Evolutionary conservation across 2,113 vertebrate species (phyloP).

Genomic region (Syrrhaptes paradoxus): DNA sequence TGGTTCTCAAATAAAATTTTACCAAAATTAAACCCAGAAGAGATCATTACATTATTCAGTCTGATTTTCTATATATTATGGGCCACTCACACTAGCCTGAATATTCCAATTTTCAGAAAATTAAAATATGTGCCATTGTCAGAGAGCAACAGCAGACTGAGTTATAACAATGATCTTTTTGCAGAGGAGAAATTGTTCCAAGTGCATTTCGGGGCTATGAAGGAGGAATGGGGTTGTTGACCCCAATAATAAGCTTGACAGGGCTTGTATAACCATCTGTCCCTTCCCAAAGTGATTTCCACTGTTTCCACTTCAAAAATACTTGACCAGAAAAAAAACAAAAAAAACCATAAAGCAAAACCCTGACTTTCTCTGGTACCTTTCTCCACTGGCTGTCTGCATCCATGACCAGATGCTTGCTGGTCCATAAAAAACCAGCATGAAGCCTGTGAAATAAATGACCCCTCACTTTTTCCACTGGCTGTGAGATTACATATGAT

Average conservation of each 20-base stretch:
- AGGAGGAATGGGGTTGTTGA: not conserved
- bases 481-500: not conserved
- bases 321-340: not conserved
- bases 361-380: not conserved
- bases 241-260: fast-evolving
- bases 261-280: not conserved
- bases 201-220: fast-evolving
- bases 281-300: not conserved
- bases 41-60: not conserved
- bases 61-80: not conserved
- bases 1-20: not conserved
- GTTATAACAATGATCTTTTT: not conserved
- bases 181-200: not conserved
- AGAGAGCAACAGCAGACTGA: not conserved
- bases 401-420: not conserved
- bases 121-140: not conserved
- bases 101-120: not conserved
- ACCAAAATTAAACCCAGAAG: not conserved
- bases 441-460: not conserved
- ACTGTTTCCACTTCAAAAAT: not conserved
- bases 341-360: not conserved
- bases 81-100: not conserved
- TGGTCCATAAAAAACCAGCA: not conserved
- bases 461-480: not conserved
- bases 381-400: not conserved